A percentile compares a stretch with the other conserved stretches of the same genome.
These are phyloP conservation scores for Malacoctenus gilli DNA, from an alignment of 2,797 vertebrate species.

Conservation along the genomic window DNA sequence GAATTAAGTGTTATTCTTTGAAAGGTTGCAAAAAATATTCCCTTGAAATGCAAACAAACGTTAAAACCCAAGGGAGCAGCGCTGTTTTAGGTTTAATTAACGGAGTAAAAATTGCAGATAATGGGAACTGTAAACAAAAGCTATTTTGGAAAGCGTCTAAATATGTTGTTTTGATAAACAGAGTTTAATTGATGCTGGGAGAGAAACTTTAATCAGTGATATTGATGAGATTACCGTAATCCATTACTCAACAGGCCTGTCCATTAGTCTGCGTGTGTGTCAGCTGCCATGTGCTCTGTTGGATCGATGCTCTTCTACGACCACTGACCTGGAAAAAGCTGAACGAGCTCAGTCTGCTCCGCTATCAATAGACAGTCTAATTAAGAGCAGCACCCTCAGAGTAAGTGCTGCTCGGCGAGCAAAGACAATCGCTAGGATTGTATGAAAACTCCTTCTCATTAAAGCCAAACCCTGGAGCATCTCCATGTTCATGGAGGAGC, in stretches of 20 bases:
- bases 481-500: slow-evolving; percentile 21
- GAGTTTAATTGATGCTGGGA: not conserved
- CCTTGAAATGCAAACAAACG: too few relatives aligned
- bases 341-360: slow-evolving; percentile 62
- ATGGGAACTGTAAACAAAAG: too few relatives aligned
- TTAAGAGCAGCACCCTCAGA: slow-evolving; percentile 62
- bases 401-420: slow-evolving; percentile 48
- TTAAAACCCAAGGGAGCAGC: too few relatives aligned
- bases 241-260: slow-evolving; percentile 46
- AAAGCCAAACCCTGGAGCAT: slow-evolving; percentile 39
- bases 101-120: too few relatives aligned
- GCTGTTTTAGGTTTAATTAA: too few relatives aligned
- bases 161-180: slow-evolving; percentile 7
- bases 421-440: slow-evolving; percentile 46
- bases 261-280: slow-evolving; percentile 61
- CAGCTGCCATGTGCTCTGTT: slow-evolving; percentile 68
- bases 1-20: too few relatives aligned
- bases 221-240: slow-evolving; percentile 35
- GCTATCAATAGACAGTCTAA: slow-evolving; percentile 74
- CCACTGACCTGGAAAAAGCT: slow-evolving; percentile 78
- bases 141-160: too few relatives aligned
- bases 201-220: slow-evolving; percentile 23
- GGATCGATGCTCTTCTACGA: slow-evolving; percentile 70
- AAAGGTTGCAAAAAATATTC: too few relatives aligned
- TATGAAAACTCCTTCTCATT: slow-evolving; percentile 50